Conservation (phyloP, 1,140 invertebrate genomes). For the Adelges cooleyi region DNA sequence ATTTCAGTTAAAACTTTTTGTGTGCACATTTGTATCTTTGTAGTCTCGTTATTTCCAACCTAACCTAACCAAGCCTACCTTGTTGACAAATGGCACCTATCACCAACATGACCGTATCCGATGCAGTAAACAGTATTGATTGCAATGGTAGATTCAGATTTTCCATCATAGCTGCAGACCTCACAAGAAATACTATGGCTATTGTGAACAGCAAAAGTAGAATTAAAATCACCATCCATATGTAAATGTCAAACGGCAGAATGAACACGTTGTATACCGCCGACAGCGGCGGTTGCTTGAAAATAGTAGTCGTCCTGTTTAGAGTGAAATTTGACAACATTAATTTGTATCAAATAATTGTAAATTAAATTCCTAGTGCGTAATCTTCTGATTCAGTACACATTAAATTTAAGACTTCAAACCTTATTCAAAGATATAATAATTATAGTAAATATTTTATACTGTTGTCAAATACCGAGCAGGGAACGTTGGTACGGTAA, state of each 20-base stretch:
- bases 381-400: too few species aligned
- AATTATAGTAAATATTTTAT: too few species aligned
- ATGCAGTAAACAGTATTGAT: neutral
- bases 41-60: too few species aligned
- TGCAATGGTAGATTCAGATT: too few species aligned
- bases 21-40: too few species aligned
- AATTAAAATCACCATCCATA: neutral
- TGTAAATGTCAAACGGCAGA: neutral
- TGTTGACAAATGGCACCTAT: conserved; percentile 16
- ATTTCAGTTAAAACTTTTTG: too few species aligned
- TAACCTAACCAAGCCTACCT: too few species aligned
- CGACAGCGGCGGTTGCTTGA: neutral
- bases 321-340: too few species aligned
- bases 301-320: neutral
- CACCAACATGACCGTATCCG: neutral
- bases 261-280: neutral
- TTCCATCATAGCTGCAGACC: neutral
- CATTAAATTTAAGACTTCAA: too few species aligned
- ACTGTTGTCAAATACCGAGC: conserved; percentile 36
- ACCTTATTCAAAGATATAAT: too few species aligned
- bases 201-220: neutral
- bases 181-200: neutral
- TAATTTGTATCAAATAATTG: too few species aligned
- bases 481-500: conserved; percentile 42
- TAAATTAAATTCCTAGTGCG: too few species aligned